Percentiles rank a stretch among this genome's conserved stretches.
Conservation (phyloP, 1,140 invertebrate genomes). For the Drosophila mojavensis region DNA sequence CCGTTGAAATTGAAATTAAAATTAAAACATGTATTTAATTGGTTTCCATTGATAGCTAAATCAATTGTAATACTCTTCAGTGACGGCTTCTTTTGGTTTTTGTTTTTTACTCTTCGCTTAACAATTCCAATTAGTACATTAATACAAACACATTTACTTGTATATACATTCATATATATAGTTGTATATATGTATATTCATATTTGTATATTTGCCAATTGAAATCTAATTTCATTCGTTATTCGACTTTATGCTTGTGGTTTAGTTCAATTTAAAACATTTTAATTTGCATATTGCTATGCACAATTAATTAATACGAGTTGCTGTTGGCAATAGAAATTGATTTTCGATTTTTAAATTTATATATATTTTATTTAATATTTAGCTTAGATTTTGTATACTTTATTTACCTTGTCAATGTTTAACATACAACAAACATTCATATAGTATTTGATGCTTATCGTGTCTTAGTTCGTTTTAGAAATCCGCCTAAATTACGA, state of each 20-base stretch:
- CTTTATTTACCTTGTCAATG: constrained; percentile 12
- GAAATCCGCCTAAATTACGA: too few relatives aligned
- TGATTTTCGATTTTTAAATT: neutral
- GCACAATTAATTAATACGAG: constrained; percentile 10
- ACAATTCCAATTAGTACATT: constrained; percentile 36
- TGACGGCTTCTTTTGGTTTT: constrained; percentile 32
- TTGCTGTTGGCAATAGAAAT: constrained; percentile 4
- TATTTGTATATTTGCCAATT: constrained; percentile 30
- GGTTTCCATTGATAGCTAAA: constrained; percentile 21
- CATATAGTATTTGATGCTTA: constrained; percentile 2
- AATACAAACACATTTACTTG: constrained; percentile 23
- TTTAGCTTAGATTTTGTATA: constrained; percentile 1
- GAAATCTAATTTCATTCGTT: constrained; percentile 15
- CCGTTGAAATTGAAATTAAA: constrained; percentile 32
- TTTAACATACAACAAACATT: constrained; percentile 36
- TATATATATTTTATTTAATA: neutral
- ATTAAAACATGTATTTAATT: constrained; percentile 29
- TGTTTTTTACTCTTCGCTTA: constrained; percentile 11
- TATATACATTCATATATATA: constrained; percentile 1
- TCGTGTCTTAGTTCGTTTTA: neutral
- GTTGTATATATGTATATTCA: neutral
- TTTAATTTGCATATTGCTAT: neutral
- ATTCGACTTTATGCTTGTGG: constrained; percentile 1
- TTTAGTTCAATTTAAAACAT: constrained; percentile 8
- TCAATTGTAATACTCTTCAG: constrained; percentile 58